Conservation (phyloP, 2,113 vertebrate species). For the Brachyhypopomus occidentalis region DNA sequence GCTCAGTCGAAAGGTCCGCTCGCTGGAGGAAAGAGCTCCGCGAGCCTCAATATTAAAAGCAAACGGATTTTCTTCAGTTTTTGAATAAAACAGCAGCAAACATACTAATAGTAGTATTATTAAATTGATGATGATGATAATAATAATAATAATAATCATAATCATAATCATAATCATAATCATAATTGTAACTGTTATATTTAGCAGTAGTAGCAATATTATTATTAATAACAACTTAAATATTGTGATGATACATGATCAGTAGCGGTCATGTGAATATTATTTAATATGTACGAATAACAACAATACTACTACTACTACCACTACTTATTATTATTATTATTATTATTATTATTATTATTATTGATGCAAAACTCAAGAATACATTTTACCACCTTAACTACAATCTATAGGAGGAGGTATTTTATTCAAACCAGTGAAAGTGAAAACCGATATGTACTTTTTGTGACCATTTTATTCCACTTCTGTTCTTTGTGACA, state of each 20-base stretch:
- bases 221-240: not conserved
- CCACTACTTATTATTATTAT: not conserved
- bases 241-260: not conserved
- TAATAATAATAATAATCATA: not conserved
- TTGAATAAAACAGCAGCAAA: not conserved
- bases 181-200: not conserved
- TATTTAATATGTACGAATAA: not conserved
- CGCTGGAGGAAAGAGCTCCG: slow-evolving; percentile 59
- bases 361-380: not conserved
- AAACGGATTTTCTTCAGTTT: too few species aligned
- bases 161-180: not conserved
- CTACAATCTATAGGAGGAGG: not conserved
- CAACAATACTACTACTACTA: too few species aligned
- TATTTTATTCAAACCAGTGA: not conserved
- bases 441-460: too few species aligned
- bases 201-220: not conserved
- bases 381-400: not conserved
- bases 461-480: too few species aligned
- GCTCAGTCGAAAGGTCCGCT: slow-evolving; percentile 66
- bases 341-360: not conserved
- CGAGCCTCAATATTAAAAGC: not conserved
- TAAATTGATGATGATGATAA: too few species aligned
- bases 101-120: not conserved
- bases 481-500: too few species aligned
- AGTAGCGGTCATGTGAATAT: not conserved